Conservation (phyloP, 1,140 invertebrate genomes). For the Pectinophora gossypiella region DNA sequence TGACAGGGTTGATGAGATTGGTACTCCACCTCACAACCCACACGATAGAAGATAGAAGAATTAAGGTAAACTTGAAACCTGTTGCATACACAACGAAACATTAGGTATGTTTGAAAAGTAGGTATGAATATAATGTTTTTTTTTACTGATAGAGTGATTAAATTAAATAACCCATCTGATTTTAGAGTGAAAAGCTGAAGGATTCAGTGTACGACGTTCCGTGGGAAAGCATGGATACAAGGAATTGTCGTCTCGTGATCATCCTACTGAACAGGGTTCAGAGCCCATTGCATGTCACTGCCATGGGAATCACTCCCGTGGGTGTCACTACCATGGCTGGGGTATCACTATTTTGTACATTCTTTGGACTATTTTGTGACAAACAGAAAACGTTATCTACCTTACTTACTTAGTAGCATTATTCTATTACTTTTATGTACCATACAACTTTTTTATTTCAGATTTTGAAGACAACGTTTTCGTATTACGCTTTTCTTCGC, state of each 20-base stretch:
- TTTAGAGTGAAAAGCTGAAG: background rate
- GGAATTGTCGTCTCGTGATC: background rate
- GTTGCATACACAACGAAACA: too few species aligned
- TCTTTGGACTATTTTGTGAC: background rate
- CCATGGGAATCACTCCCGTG: background rate
- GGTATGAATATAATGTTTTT: too few species aligned
- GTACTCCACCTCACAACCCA: too few species aligned
- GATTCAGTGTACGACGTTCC: background rate
- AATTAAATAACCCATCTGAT: too few species aligned
- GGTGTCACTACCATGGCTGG: background rate
- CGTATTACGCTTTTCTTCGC: constrained; percentile 54
- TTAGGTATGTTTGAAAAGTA: too few species aligned
- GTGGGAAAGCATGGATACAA: constrained; percentile 1
- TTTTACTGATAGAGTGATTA: too few species aligned
- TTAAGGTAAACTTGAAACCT: too few species aligned
- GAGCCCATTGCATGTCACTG: background rate
- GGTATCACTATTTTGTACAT: background rate
- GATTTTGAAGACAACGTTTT: constrained; percentile 20
- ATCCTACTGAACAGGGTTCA: background rate
- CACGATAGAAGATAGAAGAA: too few species aligned
- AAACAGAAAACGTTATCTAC: background rate
- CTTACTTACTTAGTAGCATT: background rate
- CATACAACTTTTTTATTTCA: background rate
- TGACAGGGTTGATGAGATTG: too few species aligned
- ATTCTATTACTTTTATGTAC: background rate